phyloP scores from a whole-genome alignment of 2,797 vertebrate genomes.

The Calcarius lapponicus region DNA sequence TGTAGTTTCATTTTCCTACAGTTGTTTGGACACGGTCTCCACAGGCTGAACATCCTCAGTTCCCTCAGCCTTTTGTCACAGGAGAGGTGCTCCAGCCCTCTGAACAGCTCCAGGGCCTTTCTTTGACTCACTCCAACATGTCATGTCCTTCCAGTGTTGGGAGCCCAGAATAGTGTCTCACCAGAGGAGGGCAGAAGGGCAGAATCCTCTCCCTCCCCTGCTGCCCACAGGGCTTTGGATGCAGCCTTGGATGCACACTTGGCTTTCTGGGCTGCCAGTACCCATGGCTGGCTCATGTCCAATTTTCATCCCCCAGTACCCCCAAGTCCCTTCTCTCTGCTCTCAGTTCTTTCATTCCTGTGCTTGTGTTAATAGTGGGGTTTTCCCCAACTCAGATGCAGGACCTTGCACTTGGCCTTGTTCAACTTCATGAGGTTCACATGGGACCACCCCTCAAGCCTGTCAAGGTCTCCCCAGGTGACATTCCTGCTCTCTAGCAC shows the following conservation, averaged over 20 bases:
- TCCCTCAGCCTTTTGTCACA: neutral
- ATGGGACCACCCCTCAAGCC: neutral
- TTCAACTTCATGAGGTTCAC: neutral
- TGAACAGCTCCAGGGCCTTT: fast-evolving
- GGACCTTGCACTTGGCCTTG: neutral
- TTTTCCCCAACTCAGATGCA: neutral
- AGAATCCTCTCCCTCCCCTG: neutral
- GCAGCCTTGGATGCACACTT: neutral
- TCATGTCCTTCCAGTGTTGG: neutral
- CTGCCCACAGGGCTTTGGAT: neutral
- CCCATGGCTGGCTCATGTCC: neutral
- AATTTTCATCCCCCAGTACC: neutral
- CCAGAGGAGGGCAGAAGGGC: neutral
- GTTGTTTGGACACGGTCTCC: neutral
- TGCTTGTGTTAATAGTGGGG: neutral
- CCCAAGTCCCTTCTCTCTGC: neutral
- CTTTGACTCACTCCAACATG: fast-evolving
- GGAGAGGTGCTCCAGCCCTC: neutral
- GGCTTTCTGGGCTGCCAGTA: neutral
- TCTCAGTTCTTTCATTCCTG: neutral
- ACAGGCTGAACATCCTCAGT: neutral
- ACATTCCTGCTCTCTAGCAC: neutral
- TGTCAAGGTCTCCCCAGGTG: neutral
- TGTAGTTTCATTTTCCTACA: neutral
- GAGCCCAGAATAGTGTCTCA: neutral